These are phyloP conservation scores for Apteryx owenii DNA, from an alignment of 2,113 vertebrate genomes.

Conservation along the genomic window DNA sequence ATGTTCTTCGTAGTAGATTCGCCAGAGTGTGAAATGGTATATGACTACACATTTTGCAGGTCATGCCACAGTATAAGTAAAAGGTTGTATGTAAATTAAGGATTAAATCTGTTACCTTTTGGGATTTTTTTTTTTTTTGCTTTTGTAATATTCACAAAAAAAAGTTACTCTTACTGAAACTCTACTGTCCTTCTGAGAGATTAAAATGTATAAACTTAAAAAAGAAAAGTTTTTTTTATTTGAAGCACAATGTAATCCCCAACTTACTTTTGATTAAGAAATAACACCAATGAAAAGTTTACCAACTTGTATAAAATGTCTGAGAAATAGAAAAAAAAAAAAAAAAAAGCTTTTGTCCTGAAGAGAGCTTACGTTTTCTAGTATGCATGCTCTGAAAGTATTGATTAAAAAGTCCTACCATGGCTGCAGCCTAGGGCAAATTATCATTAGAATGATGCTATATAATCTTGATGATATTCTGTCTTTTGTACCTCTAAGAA, in stretches of 20 bases:
- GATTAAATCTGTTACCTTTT: neutral
- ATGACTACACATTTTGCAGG: neutral
- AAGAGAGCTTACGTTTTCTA: neutral
- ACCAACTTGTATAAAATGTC: neutral
- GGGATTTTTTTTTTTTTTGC: neutral
- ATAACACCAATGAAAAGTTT: neutral
- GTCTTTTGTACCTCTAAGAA: neutral
- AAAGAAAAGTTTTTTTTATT: neutral
- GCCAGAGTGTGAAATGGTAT: neutral
- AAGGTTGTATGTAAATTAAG: neutral
- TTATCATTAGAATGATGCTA: neutral
- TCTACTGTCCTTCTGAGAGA: neutral
- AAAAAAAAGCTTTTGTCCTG: rapidly evolving
- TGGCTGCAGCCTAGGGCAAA: neutral
- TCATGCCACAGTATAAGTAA: neutral
- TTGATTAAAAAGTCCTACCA: neutral
- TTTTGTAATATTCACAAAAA: neutral
- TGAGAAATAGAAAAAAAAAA: neutral
- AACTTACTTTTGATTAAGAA: neutral
- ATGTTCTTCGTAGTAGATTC: neutral
- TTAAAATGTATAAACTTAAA: neutral
- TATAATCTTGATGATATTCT: neutral
- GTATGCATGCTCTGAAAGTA: neutral
- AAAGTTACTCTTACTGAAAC: neutral
- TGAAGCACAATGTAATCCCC: neutral